A percentile compares a stretch with the other conserved stretches of the same genome.
Evolutionary conservation across 2,113 vertebrate genomes (phyloP).

Genomic region (Furnarius figulus): DNA sequence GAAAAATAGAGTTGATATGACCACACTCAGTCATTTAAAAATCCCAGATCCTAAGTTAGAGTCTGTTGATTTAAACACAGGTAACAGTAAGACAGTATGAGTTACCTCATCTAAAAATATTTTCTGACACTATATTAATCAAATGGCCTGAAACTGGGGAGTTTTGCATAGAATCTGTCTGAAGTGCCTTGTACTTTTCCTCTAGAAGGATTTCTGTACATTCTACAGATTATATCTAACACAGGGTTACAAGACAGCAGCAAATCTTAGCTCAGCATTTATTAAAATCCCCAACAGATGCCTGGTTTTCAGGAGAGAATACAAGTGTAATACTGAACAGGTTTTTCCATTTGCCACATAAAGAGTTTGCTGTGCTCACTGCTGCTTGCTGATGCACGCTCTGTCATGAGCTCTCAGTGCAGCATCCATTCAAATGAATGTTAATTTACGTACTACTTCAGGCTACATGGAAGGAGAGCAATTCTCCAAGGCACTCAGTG

Average conservation of each 20-base stretch:
- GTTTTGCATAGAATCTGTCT: neutral
- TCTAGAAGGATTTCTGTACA: neutral
- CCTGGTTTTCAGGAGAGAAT: slow-evolving; percentile 23
- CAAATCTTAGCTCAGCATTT: slow-evolving; percentile 27
- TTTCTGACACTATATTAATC: neutral
- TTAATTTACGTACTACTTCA: slow-evolving; percentile 13
- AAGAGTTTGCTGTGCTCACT: neutral
- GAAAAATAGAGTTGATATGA: neutral
- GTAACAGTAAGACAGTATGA: neutral
- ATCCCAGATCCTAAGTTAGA: neutral
- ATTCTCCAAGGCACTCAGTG: neutral
- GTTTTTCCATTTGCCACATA: slow-evolving; percentile 47
- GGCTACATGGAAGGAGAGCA: neutral
- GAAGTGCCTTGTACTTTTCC: neutral
- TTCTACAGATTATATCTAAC: neutral
- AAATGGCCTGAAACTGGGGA: neutral
- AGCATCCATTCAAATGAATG: slow-evolving; percentile 30
- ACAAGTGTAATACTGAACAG: slow-evolving; percentile 28
- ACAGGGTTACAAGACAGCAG: neutral
- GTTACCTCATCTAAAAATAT: neutral
- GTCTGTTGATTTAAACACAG: neutral
- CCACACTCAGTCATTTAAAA: neutral
- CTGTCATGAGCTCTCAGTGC: neutral
- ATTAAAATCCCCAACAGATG: slow-evolving; percentile 12
- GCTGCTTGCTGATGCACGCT: slow-evolving; percentile 17